Conservation (phyloP, 2,797 vertebrate species). For the Bryconaethiops microstoma region DNA sequence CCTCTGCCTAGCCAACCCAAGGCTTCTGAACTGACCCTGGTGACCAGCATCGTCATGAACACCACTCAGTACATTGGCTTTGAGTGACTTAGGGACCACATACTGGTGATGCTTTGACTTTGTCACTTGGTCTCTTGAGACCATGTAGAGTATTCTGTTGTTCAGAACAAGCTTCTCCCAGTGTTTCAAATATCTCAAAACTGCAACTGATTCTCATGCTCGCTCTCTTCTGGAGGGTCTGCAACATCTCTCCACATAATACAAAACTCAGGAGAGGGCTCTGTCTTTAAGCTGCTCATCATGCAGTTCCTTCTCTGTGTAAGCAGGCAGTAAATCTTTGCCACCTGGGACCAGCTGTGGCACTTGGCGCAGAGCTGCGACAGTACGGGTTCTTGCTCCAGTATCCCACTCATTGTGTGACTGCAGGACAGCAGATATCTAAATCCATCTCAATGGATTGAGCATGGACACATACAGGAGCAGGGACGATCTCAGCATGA, state of each 20-base stretch:
- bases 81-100: not conserved
- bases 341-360: too few species aligned
- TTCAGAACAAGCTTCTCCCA: not conserved
- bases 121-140: not conserved
- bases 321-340: not conserved
- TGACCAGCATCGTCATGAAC: constrained; percentile 15
- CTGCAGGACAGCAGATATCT: too few species aligned
- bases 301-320: not conserved
- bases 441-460: too few species aligned
- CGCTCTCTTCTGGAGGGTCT: not conserved
- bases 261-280: not conserved
- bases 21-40: constrained; percentile 8
- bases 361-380: too few species aligned
- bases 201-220: not conserved
- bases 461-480: too few species aligned
- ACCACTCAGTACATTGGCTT: not conserved
- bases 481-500: too few species aligned
- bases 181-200: not conserved
- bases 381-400: too few species aligned
- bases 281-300: not conserved
- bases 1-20: constrained; percentile 1
- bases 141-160: not conserved
- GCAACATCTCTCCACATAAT: not conserved
- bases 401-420: too few species aligned
- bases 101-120: not conserved